A percentile compares a stretch with the other conserved stretches of the same genome.
Conservation (phyloP, 2,888 invertebrate genomes). For the Stramonita haemastoma region DNA sequence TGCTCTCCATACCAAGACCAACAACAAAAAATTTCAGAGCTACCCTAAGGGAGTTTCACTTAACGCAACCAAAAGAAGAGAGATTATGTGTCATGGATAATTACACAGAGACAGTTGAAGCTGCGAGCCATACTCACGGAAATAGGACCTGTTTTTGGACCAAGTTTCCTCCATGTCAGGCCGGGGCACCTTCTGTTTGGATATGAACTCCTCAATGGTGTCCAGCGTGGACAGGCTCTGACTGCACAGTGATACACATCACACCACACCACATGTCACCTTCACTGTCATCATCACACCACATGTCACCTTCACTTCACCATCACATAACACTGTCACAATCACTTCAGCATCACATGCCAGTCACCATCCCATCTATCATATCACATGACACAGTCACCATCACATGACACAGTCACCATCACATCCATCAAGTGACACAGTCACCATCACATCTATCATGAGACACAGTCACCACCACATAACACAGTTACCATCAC, state of each 20-base stretch:
- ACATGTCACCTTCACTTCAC: no score
- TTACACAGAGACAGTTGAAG: not conserved
- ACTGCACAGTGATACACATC: conserved; percentile 79
- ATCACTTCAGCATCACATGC: no score
- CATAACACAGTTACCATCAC: no score
- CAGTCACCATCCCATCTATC: no score
- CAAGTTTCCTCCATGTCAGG: conserved; percentile 82
- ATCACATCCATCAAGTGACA: no score
- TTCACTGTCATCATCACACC: no score
- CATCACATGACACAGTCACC: no score
- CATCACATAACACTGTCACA: no score
- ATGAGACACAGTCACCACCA: no score
- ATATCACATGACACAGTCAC: no score
- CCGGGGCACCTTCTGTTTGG: conserved; percentile 82
- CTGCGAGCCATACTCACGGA: conserved; percentile 83
- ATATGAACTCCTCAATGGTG: conserved; percentile 94
- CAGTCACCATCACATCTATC: no score
- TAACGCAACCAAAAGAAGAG: not conserved
- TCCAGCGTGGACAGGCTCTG: conserved; percentile 96
- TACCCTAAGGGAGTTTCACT: not conserved
- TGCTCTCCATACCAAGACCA: not conserved
- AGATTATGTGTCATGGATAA: not conserved
- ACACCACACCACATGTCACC: no score
- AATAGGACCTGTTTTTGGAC: conserved; percentile 92
- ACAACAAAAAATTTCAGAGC: not conserved